These are phyloP conservation scores for Vulpes ferrilata DNA, from an alignment of 2,113 vertebrate species.

Conservation along the genomic window DNA sequence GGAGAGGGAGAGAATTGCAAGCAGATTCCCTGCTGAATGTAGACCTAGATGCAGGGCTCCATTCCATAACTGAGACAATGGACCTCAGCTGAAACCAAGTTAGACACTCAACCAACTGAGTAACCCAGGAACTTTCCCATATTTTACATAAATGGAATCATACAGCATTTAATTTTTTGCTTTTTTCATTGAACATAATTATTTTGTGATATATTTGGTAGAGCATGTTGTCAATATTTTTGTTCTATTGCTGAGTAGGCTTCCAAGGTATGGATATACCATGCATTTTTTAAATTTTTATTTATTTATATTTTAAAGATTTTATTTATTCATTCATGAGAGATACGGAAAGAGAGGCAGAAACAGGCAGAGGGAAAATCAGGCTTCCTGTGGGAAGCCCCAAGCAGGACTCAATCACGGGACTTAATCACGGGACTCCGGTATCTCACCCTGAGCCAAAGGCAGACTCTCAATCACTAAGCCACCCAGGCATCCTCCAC, in stretches of 20 bases:
- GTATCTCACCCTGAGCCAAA: too few relatives aligned
- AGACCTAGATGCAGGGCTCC: background rate
- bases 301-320: background rate
- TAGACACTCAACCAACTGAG: background rate
- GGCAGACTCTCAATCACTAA: too few relatives aligned
- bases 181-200: background rate
- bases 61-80: background rate
- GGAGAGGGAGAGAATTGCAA: background rate
- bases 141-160: background rate
- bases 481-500: background rate
- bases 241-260: background rate
- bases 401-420: too few relatives aligned
- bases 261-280: background rate
- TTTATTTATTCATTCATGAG: too few relatives aligned
- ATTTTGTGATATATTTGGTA: background rate
- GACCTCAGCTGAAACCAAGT: background rate
- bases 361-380: too few relatives aligned
- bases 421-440: too few relatives aligned
- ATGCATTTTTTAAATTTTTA: background rate
- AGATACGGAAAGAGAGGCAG: too few relatives aligned
- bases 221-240: background rate
- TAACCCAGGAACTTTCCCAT: background rate
- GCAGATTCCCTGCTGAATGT: background rate
- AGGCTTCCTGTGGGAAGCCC: too few relatives aligned
- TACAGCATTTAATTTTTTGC: background rate